phyloP scores from a whole-genome alignment of 2,888 invertebrate genomes.

The Phengaris alcon region DNA sequence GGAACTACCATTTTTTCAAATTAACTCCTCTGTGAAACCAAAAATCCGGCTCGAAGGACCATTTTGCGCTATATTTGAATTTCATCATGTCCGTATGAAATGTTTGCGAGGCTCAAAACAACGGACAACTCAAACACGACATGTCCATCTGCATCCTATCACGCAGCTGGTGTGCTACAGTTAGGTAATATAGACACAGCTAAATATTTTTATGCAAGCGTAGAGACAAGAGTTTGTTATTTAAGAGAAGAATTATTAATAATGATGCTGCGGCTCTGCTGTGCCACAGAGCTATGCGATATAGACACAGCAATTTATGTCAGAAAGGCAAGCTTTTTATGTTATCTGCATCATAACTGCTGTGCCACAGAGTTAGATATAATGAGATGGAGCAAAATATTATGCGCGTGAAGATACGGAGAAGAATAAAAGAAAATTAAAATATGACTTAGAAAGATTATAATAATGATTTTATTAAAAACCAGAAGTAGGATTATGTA shows the following conservation, averaged over 20 bases:
- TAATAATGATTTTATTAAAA: too few species aligned
- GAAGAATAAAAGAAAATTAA: too few species aligned
- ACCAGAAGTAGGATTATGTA: too few species aligned
- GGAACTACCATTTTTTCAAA: neutral
- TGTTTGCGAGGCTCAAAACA: neutral
- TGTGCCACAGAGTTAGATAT: too few species aligned
- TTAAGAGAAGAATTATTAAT: neutral
- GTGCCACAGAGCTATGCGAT: too few species aligned
- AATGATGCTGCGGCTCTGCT: too few species aligned
- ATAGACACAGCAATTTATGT: too few species aligned
- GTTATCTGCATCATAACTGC: too few species aligned
- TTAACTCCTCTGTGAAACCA: neutral
- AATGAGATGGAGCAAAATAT: too few species aligned
- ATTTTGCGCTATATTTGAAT: neutral
- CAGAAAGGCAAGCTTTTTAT: too few species aligned
- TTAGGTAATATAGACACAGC: neutral
- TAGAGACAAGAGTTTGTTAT: neutral
- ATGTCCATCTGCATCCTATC: constrained; percentile 6
- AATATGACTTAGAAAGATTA: too few species aligned
- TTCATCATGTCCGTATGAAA: neutral
- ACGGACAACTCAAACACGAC: constrained; percentile 12
- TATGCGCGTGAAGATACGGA: too few species aligned
- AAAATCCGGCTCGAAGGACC: constrained; percentile 18
- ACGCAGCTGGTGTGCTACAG: neutral
- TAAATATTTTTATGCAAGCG: neutral